phyloP scores from a whole-genome alignment of 37 sponge, comb jelly and placozoan genomes.

The Diacarnus erythraeanus region DNA sequence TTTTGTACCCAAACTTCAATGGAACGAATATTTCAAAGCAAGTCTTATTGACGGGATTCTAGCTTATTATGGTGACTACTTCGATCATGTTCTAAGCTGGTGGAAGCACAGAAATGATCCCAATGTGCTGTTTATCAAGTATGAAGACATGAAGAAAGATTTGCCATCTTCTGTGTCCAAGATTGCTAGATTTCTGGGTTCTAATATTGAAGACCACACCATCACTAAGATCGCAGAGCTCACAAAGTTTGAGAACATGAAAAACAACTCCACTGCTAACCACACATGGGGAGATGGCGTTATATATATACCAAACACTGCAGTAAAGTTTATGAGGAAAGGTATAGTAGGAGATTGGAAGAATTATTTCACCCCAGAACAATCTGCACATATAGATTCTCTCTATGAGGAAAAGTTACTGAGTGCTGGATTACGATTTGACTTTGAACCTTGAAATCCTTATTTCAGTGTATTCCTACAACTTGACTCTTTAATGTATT shows the following conservation, averaged over 20 bases:
- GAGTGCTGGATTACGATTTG: constrained; percentile 14
- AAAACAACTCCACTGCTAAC: constrained; percentile 27
- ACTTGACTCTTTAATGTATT: too few species aligned
- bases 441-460: too few species aligned
- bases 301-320: not conserved
- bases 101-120: constrained; percentile 37
- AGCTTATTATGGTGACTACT: constrained; percentile 62
- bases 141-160: constrained; percentile 66
- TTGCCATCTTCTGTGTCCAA: not conserved
- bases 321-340: constrained; percentile 44
- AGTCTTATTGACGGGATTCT: constrained; percentile 20
- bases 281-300: not conserved
- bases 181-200: constrained; percentile 35
- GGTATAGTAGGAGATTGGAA: constrained; percentile 68
- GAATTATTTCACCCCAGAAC: constrained; percentile 45
- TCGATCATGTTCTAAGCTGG: constrained; percentile 62
- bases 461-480: too few species aligned
- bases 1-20: not conserved
- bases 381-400: constrained; percentile 27
- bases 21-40: not conserved
- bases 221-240: constrained; percentile 14
- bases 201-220: constrained; percentile 18
- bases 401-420: constrained; percentile 24
- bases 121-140: constrained; percentile 59
- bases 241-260: constrained; percentile 50